Percentiles rank a stretch among this genome's conserved stretches.
These are phyloP conservation scores for Pycnonotus jocosus DNA, from an alignment of 2,113 vertebrate genomes.

Conservation along the genomic window DNA sequence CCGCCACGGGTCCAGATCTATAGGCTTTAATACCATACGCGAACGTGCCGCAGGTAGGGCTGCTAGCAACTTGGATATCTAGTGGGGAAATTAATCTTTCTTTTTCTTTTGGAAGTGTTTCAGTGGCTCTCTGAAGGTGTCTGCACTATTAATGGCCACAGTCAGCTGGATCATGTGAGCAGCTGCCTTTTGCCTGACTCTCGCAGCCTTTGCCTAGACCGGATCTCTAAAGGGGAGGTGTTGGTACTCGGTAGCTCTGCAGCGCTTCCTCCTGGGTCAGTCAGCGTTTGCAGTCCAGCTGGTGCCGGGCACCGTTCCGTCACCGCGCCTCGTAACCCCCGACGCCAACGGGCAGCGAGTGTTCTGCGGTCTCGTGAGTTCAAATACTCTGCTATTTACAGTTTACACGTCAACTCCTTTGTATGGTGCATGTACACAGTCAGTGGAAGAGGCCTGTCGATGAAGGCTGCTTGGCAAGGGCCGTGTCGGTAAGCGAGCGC, in stretches of 20 bases:
- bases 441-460: slow-evolving; percentile 78
- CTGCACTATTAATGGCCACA: not conserved
- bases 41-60: slow-evolving; percentile 46
- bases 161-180: not conserved
- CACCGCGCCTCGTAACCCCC: slow-evolving; percentile 39
- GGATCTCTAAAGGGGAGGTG: slow-evolving; percentile 11
- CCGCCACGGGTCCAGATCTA: slow-evolving; percentile 50
- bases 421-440: slow-evolving; percentile 48
- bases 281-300: not conserved
- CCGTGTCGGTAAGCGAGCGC: not conserved
- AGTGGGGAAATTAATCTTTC: not conserved
- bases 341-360: slow-evolving; percentile 64
- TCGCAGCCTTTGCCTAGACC: slow-evolving; percentile 10
- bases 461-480: slow-evolving; percentile 56
- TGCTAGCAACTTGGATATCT: slow-evolving; percentile 61
- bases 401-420: slow-evolving; percentile 23
- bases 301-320: slow-evolving; percentile 10
- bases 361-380: slow-evolving; percentile 65
- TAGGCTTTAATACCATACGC: slow-evolving; percentile 42
- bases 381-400: slow-evolving; percentile 75
- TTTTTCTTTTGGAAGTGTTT: not conserved
- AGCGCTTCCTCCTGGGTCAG: slow-evolving; percentile 26
- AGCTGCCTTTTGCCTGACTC: slow-evolving; percentile 27
- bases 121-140: slow-evolving; percentile 17
- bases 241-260: slow-evolving; percentile 2